Percentiles rank a stretch among this genome's conserved stretches.
Conservation (phyloP, 35 echinoderm and acorn worm species). For the Heliocidaris tuberculata region DNA sequence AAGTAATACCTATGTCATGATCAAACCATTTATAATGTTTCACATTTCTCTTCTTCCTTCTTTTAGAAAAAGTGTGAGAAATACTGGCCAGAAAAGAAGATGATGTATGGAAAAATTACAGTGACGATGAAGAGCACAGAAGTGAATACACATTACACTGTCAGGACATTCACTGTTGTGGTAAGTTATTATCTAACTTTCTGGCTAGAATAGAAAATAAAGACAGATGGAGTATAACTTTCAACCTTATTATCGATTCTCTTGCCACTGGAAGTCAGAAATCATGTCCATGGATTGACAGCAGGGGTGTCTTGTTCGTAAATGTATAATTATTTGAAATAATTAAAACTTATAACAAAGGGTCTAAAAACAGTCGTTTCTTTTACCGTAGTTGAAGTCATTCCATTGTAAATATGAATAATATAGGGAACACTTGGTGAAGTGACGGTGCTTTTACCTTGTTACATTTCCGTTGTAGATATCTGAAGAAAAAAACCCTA, state of each 20-base stretch:
- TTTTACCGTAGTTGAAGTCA: too few relatives aligned
- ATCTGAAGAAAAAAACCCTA: too few relatives aligned
- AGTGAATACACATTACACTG: slow-evolving; percentile 50
- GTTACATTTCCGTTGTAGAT: too few relatives aligned
- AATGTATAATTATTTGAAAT: too few relatives aligned
- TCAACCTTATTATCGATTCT: not conserved
- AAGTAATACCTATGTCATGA: too few relatives aligned
- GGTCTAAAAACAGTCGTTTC: too few relatives aligned
- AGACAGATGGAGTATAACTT: not conserved
- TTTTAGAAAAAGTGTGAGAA: slow-evolving; percentile 93
- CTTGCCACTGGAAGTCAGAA: not conserved
- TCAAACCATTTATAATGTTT: too few relatives aligned
- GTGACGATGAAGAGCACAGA: slow-evolving; percentile 53
- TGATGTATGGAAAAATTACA: slow-evolving; percentile 62
- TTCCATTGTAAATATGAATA: too few relatives aligned
- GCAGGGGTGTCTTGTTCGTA: too few relatives aligned
- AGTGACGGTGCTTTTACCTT: too few relatives aligned
- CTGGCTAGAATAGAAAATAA: not conserved
- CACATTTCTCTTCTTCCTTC: not conserved
- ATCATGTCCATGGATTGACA: not conserved
- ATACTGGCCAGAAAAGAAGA: slow-evolving; percentile 78
- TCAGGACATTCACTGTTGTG: slow-evolving; percentile 63
- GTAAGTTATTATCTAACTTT: not conserved
- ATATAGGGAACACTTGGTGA: too few relatives aligned
- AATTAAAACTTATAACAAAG: too few relatives aligned